These are phyloP conservation scores for Mesitornis unicolor DNA, from an alignment of 2,113 vertebrate species.

Conservation along the genomic window DNA sequence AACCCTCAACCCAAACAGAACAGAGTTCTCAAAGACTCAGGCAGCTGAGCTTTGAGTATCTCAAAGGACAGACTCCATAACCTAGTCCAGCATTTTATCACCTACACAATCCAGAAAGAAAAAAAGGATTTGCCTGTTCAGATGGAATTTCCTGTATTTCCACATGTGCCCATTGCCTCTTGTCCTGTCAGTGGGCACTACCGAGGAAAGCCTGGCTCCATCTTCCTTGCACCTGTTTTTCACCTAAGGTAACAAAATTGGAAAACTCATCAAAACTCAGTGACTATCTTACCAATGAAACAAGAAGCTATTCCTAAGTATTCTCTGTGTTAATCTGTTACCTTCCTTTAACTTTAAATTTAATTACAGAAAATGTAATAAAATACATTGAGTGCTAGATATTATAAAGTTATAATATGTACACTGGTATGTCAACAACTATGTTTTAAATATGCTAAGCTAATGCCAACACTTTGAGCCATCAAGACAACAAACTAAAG, in stretches of 20 bases:
- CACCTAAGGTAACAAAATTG: neutral
- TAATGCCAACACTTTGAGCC: neutral
- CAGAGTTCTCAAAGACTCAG: neutral
- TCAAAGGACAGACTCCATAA: neutral
- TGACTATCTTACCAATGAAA: neutral
- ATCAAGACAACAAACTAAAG: neutral
- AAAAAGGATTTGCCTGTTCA: neutral
- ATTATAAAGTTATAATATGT: neutral
- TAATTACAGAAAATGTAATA: too few relatives aligned
- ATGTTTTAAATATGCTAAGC: neutral
- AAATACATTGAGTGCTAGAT: neutral
- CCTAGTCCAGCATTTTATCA: neutral
- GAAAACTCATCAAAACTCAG: neutral
- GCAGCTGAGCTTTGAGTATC: neutral
- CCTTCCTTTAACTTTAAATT: neutral
- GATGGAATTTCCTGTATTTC: neutral
- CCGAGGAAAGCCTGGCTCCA: neutral
- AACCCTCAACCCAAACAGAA: neutral
- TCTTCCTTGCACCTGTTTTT: neutral
- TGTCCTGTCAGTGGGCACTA: neutral
- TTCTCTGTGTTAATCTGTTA: neutral
- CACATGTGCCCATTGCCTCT: rapidly evolving
- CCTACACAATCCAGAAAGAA: neutral
- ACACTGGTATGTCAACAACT: neutral
- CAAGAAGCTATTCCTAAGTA: neutral